Conservation (phyloP, 1,140 invertebrate species). For the Papilio glaucus region DNA sequence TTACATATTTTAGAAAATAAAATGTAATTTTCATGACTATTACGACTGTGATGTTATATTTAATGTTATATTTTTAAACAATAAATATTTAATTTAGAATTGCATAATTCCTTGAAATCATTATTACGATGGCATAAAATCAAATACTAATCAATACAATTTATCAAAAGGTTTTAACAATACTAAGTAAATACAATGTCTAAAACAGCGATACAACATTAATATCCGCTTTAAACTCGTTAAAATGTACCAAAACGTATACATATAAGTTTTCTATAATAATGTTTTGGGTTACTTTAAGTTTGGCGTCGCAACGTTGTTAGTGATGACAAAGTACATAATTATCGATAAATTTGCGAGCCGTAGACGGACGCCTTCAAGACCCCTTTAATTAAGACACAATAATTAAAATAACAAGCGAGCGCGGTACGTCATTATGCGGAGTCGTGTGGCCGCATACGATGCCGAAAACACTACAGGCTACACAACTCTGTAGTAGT, state of each 20-base stretch:
- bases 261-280: slow-evolving; percentile 9
- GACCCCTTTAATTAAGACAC: slow-evolving; percentile 72
- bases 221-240: background rate
- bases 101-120: too few relatives aligned
- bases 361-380: slow-evolving; percentile 32
- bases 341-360: slow-evolving; percentile 39
- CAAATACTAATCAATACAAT: too few relatives aligned
- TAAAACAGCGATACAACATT: background rate
- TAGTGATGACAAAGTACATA: slow-evolving; percentile 41
- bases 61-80: too few relatives aligned
- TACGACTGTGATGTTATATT: too few relatives aligned
- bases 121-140: too few relatives aligned
- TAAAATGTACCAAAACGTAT: background rate
- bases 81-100: too few relatives aligned
- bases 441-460: slow-evolving; percentile 71
- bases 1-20: too few relatives aligned
- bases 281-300: background rate
- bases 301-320: background rate
- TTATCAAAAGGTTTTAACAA: too few relatives aligned
- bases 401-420: slow-evolving; percentile 79
- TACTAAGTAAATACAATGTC: too few relatives aligned
- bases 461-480: slow-evolving; percentile 23
- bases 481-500: background rate
- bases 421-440: slow-evolving; percentile 66
- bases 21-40: too few relatives aligned